Evolutionary conservation across 2,888 invertebrate species (phyloP).

Genomic region (Diplazon laetatorius): DNA sequence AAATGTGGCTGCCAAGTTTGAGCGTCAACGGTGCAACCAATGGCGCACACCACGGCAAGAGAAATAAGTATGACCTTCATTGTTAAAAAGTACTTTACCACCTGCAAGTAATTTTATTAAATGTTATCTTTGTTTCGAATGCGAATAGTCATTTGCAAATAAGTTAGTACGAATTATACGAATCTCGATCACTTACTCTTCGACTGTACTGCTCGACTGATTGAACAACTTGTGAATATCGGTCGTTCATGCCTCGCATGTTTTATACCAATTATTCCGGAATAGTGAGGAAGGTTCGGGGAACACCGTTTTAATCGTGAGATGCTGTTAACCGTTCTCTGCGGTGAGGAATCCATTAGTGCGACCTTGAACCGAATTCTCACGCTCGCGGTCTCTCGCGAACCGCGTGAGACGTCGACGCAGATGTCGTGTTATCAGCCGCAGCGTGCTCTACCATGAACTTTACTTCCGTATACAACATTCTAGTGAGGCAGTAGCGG

Average conservation of each 20-base stretch:
- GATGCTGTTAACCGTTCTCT: not conserved
- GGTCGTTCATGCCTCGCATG: not conserved
- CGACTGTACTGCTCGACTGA: slow-evolving; percentile 16
- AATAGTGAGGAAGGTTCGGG: slow-evolving; percentile 1
- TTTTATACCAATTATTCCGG: slow-evolving; percentile 47
- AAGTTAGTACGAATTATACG: not conserved
- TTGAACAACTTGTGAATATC: slow-evolving; percentile 37
- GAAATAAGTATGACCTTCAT: slow-evolving; percentile 52
- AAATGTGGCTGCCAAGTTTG: slow-evolving; percentile 1
- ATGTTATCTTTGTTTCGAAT: not conserved
- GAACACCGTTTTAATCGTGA: slow-evolving; percentile 20
- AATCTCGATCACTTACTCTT: slow-evolving; percentile 35
- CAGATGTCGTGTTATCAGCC: no score
- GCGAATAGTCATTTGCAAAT: no score
- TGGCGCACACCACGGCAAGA: slow-evolving; percentile 40
- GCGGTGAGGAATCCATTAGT: slow-evolving; percentile 14
- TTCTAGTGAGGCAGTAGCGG: no score
- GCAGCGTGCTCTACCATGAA: no score
- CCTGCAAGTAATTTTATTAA: not conserved
- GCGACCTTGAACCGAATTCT: no score
- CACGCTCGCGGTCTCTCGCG: no score
- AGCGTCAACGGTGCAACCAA: slow-evolving; percentile 17
- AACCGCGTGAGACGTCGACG: no score
- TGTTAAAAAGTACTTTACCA: not conserved
- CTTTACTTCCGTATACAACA: no score